Percentiles rank a stretch among this genome's conserved stretches.
phyloP scores from a whole-genome alignment of 2,113 vertebrate genomes.

The Otocyon megalotis region DNA sequence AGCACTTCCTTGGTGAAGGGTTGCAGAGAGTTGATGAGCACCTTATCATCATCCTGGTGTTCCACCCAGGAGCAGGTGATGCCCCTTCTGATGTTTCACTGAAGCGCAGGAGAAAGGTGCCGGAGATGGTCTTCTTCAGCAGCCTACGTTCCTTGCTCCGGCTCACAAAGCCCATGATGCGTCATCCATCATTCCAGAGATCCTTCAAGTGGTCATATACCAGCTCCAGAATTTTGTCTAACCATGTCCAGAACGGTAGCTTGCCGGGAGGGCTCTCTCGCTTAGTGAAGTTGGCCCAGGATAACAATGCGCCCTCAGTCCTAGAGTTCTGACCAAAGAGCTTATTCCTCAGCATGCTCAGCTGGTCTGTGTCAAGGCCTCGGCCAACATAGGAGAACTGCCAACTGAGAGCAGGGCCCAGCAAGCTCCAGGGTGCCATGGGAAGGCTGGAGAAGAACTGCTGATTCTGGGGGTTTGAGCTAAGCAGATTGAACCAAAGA shows the following conservation, averaged over 20 bases:
- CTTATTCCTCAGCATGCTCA: conserved; percentile 91
- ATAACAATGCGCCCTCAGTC: conserved; percentile 78
- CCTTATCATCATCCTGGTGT: conserved; percentile 87
- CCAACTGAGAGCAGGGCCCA: conserved; percentile 94
- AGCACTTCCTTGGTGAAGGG: conserved; percentile 94
- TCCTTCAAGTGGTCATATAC: conserved; percentile 92
- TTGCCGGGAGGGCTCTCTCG: conserved; percentile 86
- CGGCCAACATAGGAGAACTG: conserved; percentile 92
- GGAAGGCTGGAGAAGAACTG: conserved; percentile 90
- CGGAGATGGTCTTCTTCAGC: conserved; percentile 89
- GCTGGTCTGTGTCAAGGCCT: conserved; percentile 89
- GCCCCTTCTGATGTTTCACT: conserved; percentile 93
- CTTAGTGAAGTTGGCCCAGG: conserved; percentile 94
- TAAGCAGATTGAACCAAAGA: conserved; percentile 96
- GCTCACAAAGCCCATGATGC: conserved; percentile 95
- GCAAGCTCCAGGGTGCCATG: conserved; percentile 88
- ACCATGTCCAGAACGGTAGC: conserved; percentile 95
- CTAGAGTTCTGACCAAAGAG: conserved; percentile 90
- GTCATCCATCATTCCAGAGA: conserved; percentile 95
- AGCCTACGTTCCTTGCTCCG: conserved; percentile 90
- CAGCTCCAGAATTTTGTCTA: conserved; percentile 94
- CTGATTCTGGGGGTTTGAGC: conserved; percentile 89
- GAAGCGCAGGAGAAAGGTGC: conserved; percentile 96
- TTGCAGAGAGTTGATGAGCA: conserved; percentile 88
- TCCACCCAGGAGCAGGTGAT: conserved; percentile 98